Evolutionary conservation across 2,888 invertebrate species (phyloP).

Genomic region (Tiliacea aurago): DNA sequence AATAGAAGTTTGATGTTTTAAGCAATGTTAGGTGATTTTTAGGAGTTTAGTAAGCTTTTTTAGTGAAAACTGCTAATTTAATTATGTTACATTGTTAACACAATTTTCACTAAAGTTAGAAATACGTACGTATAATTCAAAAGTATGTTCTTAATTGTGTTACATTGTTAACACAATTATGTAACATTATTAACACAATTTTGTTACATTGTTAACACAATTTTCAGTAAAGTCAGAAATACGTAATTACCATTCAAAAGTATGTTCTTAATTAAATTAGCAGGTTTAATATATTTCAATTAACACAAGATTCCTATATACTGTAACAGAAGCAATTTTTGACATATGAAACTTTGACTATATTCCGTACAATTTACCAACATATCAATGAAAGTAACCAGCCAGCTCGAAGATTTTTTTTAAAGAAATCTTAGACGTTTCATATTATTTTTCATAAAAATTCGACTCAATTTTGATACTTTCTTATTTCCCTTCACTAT

Average conservation of each 20-base stretch:
- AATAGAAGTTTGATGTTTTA: constrained; percentile 78
- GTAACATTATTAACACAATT: too few species aligned
- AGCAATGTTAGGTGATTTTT: constrained; percentile 80
- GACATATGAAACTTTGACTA: constrained; percentile 72
- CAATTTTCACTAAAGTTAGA: neutral
- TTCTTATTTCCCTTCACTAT: constrained; percentile 10
- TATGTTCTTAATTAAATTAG: constrained; percentile 46
- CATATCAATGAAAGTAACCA: constrained; percentile 82
- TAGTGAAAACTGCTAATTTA: constrained; percentile 70
- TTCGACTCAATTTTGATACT: neutral
- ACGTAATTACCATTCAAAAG: neutral
- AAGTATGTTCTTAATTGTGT: constrained; percentile 25
- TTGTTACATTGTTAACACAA: too few species aligned
- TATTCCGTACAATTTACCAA: constrained; percentile 77
- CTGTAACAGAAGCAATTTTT: constrained; percentile 76
- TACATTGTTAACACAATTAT: too few species aligned
- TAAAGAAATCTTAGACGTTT: neutral
- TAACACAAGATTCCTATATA: constrained; percentile 65
- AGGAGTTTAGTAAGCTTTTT: constrained; percentile 76
- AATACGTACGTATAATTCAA: neutral
- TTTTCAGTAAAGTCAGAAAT: neutral
- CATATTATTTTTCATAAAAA: neutral
- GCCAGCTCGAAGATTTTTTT: constrained; percentile 59
- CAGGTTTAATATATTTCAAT: constrained; percentile 55
- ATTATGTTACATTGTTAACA: constrained; percentile 59